Percentiles rank a stretch among this genome's conserved stretches.
phyloP scores from a whole-genome alignment of 2,888 invertebrate genomes.

The Volucella zonaria region DNA sequence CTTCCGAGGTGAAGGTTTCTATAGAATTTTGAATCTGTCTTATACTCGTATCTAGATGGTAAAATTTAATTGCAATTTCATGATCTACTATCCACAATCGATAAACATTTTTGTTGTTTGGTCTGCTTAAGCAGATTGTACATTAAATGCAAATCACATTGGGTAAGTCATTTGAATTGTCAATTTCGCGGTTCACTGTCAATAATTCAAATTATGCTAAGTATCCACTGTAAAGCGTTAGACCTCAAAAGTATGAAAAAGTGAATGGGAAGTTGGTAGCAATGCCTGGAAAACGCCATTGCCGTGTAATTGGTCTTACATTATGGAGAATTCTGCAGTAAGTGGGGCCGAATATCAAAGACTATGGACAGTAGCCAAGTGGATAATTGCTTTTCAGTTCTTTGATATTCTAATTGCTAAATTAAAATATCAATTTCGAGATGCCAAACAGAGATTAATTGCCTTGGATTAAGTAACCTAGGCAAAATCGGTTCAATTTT shows the following conservation, averaged over 20 bases:
- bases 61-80: slow-evolving; percentile 67
- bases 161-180: slow-evolving; percentile 68
- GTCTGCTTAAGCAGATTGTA: slow-evolving; percentile 55
- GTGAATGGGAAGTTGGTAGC: slow-evolving; percentile 52
- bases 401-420: slow-evolving; percentile 26
- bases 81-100: slow-evolving; percentile 58
- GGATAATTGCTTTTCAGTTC: slow-evolving; percentile 37
- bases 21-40: slow-evolving; percentile 14
- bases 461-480: no score
- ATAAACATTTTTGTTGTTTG: slow-evolving; percentile 54
- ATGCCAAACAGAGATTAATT: no score
- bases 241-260: slow-evolving; percentile 33
- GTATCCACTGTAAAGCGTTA: slow-evolving; percentile 3
- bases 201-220: slow-evolving; percentile 67
- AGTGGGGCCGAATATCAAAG: not conserved
- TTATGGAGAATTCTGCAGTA: not conserved
- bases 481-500: no score
- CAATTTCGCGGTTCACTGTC: slow-evolving; percentile 61
- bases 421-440: no score
- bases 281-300: slow-evolving; percentile 19
- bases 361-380: slow-evolving; percentile 15
- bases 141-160: slow-evolving; percentile 67
- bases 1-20: slow-evolving; percentile 8
- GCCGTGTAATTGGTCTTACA: slow-evolving; percentile 37
- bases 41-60: slow-evolving; percentile 49